Evolutionary conservation across 2,797 vertebrate species (phyloP).

Genomic region (Gymnocypris eckloni): DNA sequence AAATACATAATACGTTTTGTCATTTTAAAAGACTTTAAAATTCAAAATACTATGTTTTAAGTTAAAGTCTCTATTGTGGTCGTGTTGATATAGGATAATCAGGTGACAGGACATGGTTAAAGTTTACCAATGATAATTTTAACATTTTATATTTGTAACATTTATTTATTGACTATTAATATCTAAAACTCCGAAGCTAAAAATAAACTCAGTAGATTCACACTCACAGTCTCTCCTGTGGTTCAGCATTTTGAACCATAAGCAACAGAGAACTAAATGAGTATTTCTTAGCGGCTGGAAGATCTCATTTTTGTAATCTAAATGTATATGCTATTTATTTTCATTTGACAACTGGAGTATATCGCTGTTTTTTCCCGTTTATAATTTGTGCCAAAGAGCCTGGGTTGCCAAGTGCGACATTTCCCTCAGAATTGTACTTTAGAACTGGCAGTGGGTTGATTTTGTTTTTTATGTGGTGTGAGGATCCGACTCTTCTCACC

Average conservation of each 20-base stretch:
- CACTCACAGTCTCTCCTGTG: not conserved
- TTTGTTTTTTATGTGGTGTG: not conserved
- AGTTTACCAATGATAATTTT: not conserved
- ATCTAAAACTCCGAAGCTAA: not conserved
- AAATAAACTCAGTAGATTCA: not conserved
- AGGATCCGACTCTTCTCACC: not conserved
- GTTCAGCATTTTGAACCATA: not conserved
- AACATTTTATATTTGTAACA: not conserved
- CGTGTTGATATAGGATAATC: not conserved
- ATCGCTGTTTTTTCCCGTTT: not conserved
- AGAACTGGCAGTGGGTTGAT: not conserved
- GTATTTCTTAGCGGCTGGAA: not conserved
- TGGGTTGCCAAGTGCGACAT: slow-evolving; percentile 5
- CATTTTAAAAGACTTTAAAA: not conserved
- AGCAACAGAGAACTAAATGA: not conserved
- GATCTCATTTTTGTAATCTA: not conserved
- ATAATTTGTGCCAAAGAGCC: not conserved
- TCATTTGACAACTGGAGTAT: not conserved
- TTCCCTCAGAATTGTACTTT: not conserved
- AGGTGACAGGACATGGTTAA: not conserved
- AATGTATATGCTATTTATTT: not conserved
- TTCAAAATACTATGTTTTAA: not conserved
- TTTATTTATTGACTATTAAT: not conserved
- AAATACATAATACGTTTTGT: not conserved
- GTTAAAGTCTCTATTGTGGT: not conserved